Evolutionary conservation across 2,888 invertebrate genomes (phyloP), one percentile per base, ranked within the genome.

Genomic region (Horisme vitalbata): DNA sequence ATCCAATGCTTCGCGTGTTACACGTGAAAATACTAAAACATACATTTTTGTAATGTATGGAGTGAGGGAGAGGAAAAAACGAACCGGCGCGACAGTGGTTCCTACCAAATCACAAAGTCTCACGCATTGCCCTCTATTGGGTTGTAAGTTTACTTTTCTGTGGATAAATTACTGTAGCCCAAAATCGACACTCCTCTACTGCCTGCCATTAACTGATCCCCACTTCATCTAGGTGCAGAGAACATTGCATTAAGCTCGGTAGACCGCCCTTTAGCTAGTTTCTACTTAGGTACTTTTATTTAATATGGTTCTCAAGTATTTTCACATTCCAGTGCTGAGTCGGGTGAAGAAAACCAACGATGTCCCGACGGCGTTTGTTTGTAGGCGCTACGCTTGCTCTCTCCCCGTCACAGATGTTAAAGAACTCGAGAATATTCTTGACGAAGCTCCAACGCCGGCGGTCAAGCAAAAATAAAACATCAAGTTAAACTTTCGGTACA

Each of bases 351-450:
- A 90, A 3, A 75, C 91, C 0, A 90, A 92, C 14, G 93, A 92
- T 13, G 91, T 90, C 39, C 92, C 95, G 0, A 92, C 94, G 0
- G 95, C 94, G 12, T 95, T 94, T 74, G 94, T 96, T n/a, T 96
- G 96, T 71, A 91, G 93, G 4, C 93, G 94, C 61, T 93, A 92
- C 73, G 90, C 94, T 1, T 96, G 96, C 75, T 93, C 93, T 3
- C 80, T 95, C 39, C 96, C 96, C 1, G 94, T 95, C 32, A 93
- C 93, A 0, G 92, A 93, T 38, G 91, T 93, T 0, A 90, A 91
- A 9, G 92, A 93, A 41, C 86, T 95, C 6, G 91, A 91, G 45
- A 80, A 79, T 11, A 77, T 93, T 11, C 81, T 95, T 6, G 92
- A 91, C 57, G 85, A 88, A 43, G 52, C 73, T 3, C 63, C 73